Evolutionary conservation across 1,140 invertebrate genomes (phyloP), one percentile per base, ranked within the genome.

Genomic region (Holotrichia oblita): DNA sequence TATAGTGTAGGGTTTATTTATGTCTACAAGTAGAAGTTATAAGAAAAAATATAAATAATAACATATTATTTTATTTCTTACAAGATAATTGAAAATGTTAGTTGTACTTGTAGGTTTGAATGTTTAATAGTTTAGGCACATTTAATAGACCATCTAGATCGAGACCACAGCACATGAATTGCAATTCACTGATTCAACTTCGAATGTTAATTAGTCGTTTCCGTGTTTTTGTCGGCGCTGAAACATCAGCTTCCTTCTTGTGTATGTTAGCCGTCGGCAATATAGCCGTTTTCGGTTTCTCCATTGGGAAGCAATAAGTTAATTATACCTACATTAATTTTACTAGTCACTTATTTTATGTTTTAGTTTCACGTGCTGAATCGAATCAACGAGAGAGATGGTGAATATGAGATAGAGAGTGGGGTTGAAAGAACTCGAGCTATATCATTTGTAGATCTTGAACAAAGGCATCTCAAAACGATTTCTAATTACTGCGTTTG

Each of bases 401-500:
- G 20, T 17, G n/a, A 55, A 34, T 34, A 34, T 34, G 61, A 27
- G 61, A 61, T 9, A 61, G n/a, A 22, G 59, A 61, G 20, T 27
- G n/a, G n/a, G 17, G 40, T 41, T 74, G 17, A 41, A 74, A 79
- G 77, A 80, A 74, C 20, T 20, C 22, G 22, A 20, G 78, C 80
- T 61, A 81, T 80, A 80, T 80, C 78, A 81, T 81, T 81, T 77
- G 80, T 79, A 79, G 75, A 76, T 77, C 75, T 77, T 77, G 48
- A 81, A 79, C 78, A 80, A 80, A 80, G 81, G 81, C 73, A 79
- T 72, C 77, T 78, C 75, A 79, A 81, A 77, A 76, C 78, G 79
- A 80, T 81, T 81, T 81, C 81, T 81, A 81, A 81, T 81, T 81
- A 81, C 81, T 75, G 64, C 76, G 80, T 69, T 80, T 79, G 78